phyloP scores from a whole-genome alignment of 1,140 invertebrate genomes.

The Listronotus bonariensis region DNA sequence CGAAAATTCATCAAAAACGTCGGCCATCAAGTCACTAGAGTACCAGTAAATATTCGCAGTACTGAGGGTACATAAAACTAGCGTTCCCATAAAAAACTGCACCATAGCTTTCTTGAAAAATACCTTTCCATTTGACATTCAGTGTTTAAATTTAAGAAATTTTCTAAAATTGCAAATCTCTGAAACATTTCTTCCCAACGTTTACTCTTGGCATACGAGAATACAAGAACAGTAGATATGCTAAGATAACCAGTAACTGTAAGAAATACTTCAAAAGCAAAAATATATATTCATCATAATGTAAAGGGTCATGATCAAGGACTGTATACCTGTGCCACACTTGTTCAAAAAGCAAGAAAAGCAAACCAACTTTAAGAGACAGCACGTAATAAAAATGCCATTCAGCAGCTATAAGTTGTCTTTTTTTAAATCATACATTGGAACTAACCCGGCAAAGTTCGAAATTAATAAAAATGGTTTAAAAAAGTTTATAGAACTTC shows the following conservation, averaged over 20 bases:
- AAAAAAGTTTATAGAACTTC: background rate
- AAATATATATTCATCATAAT: background rate
- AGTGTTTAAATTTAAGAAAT: background rate
- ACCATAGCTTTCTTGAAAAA: background rate
- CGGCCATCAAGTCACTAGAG: background rate
- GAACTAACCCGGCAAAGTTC: background rate
- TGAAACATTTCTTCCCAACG: slow-evolving; percentile 1
- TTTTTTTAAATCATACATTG: background rate
- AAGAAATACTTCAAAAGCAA: background rate
- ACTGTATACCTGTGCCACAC: background rate
- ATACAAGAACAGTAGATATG: background rate
- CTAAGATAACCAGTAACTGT: background rate
- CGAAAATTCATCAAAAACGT: background rate
- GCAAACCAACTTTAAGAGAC: background rate
- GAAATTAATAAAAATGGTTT: slow-evolving; percentile 1
- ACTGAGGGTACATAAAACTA: background rate
- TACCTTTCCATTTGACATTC: background rate
- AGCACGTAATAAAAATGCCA: background rate
- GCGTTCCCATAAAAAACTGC: background rate
- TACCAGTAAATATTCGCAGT: background rate
- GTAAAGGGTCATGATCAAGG: background rate
- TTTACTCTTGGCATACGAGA: background rate
- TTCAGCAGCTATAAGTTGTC: background rate
- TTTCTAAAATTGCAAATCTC: background rate
- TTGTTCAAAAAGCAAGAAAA: background rate